A percentile compares a stretch with the other conserved stretches of the same genome.
Conservation (phyloP, 2,113 vertebrate genomes). For the Trogon surrucura region DNA sequence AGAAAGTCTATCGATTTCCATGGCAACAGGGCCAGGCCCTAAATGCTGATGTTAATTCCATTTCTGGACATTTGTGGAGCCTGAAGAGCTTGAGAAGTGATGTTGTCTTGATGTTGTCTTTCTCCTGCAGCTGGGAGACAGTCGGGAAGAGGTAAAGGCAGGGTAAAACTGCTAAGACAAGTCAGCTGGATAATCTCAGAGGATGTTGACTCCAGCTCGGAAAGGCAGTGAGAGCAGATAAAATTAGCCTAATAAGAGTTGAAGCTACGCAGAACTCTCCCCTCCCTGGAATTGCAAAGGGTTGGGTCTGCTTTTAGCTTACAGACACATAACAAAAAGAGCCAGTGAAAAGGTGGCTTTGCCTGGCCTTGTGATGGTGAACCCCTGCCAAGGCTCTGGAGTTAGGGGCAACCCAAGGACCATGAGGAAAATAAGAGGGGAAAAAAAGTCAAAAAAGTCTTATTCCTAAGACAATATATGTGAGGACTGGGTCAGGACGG, state of each 20-base stretch:
- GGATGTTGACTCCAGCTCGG: slow-evolving; percentile 27
- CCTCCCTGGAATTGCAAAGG: not conserved
- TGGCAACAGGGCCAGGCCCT: slow-evolving; percentile 47
- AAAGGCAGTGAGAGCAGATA: slow-evolving; percentile 54
- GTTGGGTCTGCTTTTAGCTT: not conserved
- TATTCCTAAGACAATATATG: not conserved
- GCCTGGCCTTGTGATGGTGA: not conserved
- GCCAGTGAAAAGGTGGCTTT: not conserved
- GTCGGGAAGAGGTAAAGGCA: slow-evolving; percentile 5
- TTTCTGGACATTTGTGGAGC: not conserved
- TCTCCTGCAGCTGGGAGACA: not conserved
- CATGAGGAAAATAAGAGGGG: not conserved
- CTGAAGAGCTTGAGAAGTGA: not conserved
- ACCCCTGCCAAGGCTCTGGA: not conserved
- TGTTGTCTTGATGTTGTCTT: not conserved
- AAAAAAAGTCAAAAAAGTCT: not conserved
- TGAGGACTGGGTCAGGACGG: not conserved
- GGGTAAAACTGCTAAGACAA: not conserved
- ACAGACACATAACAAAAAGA: not conserved
- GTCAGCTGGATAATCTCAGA: slow-evolving; percentile 54
- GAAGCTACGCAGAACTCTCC: slow-evolving; percentile 51
- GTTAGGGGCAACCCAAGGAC: not conserved
- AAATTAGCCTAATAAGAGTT: slow-evolving; percentile 68
- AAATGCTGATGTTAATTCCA: slow-evolving; percentile 1
- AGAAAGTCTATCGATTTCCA: slow-evolving; percentile 58